Evolutionary conservation across 1,140 invertebrate genomes (phyloP), one percentile per base, ranked within the genome.

Genomic region (Sminthurinus signatus): DNA sequence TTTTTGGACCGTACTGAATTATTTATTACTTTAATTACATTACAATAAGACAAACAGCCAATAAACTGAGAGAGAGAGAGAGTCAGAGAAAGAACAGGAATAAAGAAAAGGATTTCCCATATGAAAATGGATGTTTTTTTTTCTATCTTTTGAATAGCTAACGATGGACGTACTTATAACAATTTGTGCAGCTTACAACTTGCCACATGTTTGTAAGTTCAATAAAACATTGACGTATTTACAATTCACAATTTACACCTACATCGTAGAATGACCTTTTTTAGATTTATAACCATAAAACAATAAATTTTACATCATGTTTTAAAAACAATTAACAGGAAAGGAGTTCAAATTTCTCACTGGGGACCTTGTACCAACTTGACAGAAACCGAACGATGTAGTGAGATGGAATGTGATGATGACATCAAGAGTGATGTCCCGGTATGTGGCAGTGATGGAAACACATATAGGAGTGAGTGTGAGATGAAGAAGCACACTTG

Each of bases 401-500:
- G 81, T 36, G 83, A 84, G 67, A 1, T 39, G 60, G 80, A 81
- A 62, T 92, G 89, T 74, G 82, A 82, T 55, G 81, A 86, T 48
- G 81, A 81, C 14, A 23, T 67, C 10, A 74, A 78, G 62, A 81
- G 82, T 69, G 84, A 89, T 74, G 88, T 88, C 15, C 85, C 90
- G 62, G 75, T 81, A 10, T 97, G 93, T 77, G 93, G 89, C 36
- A 92, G 88, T 39, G 89, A 96, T 75, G 89, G 91, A 70, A 91
- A 91, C 73, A 90, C 91, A 65, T 96, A 96, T 77, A 84, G 82
- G 84, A 92, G 91, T 5, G 81, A 87, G 73, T 97, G 94, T 75
- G 89, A 94, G 73, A 84, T 96, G 75, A 87, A 85, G 73, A 83
- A 82, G 59, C 78, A 85, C 57, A 93, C 91, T 0, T 95, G 91